Base-by-base conservation (phyloP, 2,797 vertebrate genomes). In the Oreortyx pictus region DNA sequence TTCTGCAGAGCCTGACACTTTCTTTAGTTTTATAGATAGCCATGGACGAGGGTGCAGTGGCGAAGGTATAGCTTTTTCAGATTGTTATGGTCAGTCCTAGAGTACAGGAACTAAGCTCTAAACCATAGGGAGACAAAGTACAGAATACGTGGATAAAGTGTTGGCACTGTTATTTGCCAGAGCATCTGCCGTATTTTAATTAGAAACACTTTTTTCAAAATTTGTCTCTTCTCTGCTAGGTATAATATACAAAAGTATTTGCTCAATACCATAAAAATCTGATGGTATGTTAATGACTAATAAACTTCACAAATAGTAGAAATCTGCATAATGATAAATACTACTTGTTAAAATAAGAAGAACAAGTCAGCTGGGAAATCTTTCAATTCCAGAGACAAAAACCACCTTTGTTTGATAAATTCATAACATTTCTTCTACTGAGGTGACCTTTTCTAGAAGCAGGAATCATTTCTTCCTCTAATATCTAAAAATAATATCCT, bases 211-310 rank as follows among this genome's bases (percentile, higher is more conserved):
- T 84, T 90, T 70, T 74, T 23, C 33, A 46, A 18, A 25, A 24
- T 77, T 76, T 87, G 2, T 82, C 60, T 35, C 41, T 68, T 90
- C 61, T 71, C 24, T n/a, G 2, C 23, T 72, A 80, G 27, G 37
- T 84, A 50, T 31, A 35, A 9, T 20, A 71, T 14, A 15, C 23
- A 82, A 37, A n/a, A 76, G 73, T 56, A 77, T 27, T 89, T 82
- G 41, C 50, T 77, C 80, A 50, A 73, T 20, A n/a, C 3, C 24
- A 49, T 17, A 83, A 74, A 92, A 60, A 86, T 52, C 57, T 84
- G 50, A 59, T 85, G 6, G 74, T 81, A 62, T 90, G 79, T 90
- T 92, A 65, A 73, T 72, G 14, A 91, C 73, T 16, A 86, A 89
- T 81, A 85, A 89, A 19, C 19, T 7, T 65, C 37, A 66, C 39